Base-by-base conservation (phyloP, 2,797 vertebrate species). In the Periophthalmus magnuspinnatus region DNA sequence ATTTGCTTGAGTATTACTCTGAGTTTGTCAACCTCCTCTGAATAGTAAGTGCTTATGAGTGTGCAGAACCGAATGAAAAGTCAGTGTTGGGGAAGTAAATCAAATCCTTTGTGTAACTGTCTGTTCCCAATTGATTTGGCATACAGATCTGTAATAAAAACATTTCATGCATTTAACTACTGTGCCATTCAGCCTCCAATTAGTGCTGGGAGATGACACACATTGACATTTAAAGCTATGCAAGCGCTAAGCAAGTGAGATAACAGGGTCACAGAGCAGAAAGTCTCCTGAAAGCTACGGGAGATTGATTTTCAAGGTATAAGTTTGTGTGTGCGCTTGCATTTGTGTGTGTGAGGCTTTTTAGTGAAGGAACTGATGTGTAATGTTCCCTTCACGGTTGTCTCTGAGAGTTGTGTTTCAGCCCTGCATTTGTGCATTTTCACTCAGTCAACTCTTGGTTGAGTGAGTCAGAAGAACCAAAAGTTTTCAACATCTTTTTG, bases 271-370 rank as follows among this genome's bases (percentile, higher is more conserved):
- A 68, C 52, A 69, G 72, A 68, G 36, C 77, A 70, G 32, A 66
- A 80, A 79, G 64, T 73, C 72, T 75, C 69, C 36, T 57, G 71
- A 77, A 82, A 80, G 74, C 66, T 24, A 69, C 0, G 71, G 72
- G 79, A 78, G 75, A 83, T 77, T 76, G 81, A 87, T 84, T 82
- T 70, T 76, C 67, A 78, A 75, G 76, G 78, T 85, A 72, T 69
- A 67, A 74, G 77, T 56, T 47, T 17, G 50, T 52, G 65, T 45
- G 68, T 38, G 41, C n/a, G 71, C 38, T 17, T 6, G 24, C 32
- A 32, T 36, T 2, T 36, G 6, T 36, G 58, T 57, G 57, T 61
- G 59, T 21, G 4, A 62, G 70, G 68, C 68, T 36, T 78, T 69
- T 70, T 58, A 41, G 65, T 59, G 38, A 32, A 72, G 71, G 71